Percentiles rank a stretch among this genome's conserved stretches.
phyloP scores from a whole-genome alignment of 2,113 vertebrate species.

The Pollimyrus isidori region DNA sequence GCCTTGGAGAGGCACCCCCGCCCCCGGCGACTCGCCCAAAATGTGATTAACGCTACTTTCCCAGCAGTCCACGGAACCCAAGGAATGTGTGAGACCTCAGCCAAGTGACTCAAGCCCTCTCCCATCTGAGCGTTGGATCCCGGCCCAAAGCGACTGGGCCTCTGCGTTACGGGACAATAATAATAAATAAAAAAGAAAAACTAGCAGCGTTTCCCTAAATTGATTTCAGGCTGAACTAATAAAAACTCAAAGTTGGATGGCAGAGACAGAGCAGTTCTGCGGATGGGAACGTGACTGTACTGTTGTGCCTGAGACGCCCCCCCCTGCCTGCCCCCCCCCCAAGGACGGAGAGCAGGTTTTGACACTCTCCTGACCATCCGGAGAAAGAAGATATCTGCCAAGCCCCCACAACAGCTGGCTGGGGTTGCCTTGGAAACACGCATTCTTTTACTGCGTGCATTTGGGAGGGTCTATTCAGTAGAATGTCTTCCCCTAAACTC shows the following conservation, averaged over 20 bases:
- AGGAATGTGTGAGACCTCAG: neutral
- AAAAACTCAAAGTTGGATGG: neutral
- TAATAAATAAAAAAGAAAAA: neutral
- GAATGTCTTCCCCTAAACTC: conserved; percentile 38
- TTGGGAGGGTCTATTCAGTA: conserved; percentile 42
- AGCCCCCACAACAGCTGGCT: conserved; percentile 51
- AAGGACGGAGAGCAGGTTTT: neutral
- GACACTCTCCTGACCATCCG: neutral
- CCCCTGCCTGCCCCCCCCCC: no score
- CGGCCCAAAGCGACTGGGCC: neutral
- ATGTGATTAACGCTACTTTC: conserved; percentile 9
- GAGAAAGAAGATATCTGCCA: conserved; percentile 38
- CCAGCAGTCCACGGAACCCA: neutral
- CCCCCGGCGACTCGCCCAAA: neutral
- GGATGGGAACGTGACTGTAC: neutral
- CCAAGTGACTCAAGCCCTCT: neutral
- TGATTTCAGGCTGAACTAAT: neutral
- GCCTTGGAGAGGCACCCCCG: neutral
- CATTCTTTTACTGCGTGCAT: conserved; percentile 80
- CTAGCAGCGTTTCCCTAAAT: neutral
- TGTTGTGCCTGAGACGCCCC: neutral
- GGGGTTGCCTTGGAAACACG: conserved; percentile 65
- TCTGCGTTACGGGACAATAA: neutral
- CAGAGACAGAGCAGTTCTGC: neutral
- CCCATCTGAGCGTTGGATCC: neutral